These are phyloP conservation scores for Littorina saxatilis DNA, from an alignment of 1,140 invertebrate genomes.

Conservation along the genomic window DNA sequence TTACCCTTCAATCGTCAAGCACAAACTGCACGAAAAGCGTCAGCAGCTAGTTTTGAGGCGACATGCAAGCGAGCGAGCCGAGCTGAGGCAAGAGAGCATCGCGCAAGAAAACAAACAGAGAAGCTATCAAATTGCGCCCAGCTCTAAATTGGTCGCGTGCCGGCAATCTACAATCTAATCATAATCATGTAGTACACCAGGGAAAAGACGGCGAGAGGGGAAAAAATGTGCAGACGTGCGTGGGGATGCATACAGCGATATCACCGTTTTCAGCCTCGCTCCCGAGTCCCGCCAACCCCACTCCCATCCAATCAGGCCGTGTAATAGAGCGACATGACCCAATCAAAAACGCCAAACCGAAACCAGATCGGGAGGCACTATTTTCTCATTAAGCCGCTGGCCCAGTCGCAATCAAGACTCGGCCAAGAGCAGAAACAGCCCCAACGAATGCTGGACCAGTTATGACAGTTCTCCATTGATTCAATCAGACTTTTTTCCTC, in stretches of 20 bases:
- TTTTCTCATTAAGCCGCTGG: not conserved
- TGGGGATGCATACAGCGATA: not conserved
- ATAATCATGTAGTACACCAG: not conserved
- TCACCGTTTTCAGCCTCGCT: not conserved
- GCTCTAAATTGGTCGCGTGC: not conserved
- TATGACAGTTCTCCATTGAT: not conserved
- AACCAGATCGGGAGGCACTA: constrained; percentile 7
- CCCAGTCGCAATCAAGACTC: not conserved
- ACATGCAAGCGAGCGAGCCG: no score
- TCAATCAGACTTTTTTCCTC: not conserved
- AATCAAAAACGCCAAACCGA: constrained; percentile 12
- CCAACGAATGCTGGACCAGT: not conserved
- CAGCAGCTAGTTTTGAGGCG: no score
- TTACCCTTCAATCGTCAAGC: no score
- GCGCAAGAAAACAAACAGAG: not conserved
- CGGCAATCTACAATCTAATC: not conserved
- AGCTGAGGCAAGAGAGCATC: no score
- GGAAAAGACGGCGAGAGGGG: no score
- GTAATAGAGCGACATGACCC: constrained; percentile 23
- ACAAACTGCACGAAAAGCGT: no score
- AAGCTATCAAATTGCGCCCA: not conserved
- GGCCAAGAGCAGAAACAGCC: not conserved
- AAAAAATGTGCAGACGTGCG: not conserved
- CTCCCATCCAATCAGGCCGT: constrained; percentile 3
- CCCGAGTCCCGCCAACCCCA: not conserved